Base-by-base conservation (phyloP, 1,140 invertebrate species). In the Drosophila miranda region DNA sequence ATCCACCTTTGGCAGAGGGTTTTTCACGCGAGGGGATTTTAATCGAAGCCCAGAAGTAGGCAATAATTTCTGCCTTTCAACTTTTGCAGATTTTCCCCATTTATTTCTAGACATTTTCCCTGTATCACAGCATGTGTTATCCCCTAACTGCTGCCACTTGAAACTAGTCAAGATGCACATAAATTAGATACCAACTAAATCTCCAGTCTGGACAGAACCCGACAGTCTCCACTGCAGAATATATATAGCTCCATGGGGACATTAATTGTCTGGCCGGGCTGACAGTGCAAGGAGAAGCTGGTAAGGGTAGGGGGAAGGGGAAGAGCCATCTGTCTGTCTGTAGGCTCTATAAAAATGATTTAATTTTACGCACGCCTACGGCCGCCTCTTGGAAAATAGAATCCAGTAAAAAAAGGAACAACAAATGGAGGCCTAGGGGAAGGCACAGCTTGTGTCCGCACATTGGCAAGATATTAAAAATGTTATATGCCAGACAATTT, bases 341-440 rank as follows among this genome's bases (percentile, higher is more conserved):
- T 62, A 74, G 74, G 56, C 62, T 63, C 76, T 60, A 81, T 84
- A 86, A 84, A 84, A 84, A 86, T 84, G 81, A 84, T 84, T 84
- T 84, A 86, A 86, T 86, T 84, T 86, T 63, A 69, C 76, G 73
- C 77, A 80, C 69, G 72, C 66, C 67, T 79, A 72, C 67, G 16
- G 49, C n/a, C 6, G 42, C 6, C 34, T 44, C 30, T 43, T 54
- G 26, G 51, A 44, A 68, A 57, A 48, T 3, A 56, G 30, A 46
- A 46, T 42, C 11, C 38, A 38, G 44, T 54, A 54, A 49, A 53
- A 66, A 66, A 44, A 55, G 44, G 55, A 62, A 71, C 51, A 70
- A 56, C 19, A 21, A 67, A 54, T 54, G 42, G 45, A 66, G 48
- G 48, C 30, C 21, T 53, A 67, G 30, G 21, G 48, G 8, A 41